Conservation (phyloP, 1,140 invertebrate genomes). For the Zaprionus ghesquierei region DNA sequence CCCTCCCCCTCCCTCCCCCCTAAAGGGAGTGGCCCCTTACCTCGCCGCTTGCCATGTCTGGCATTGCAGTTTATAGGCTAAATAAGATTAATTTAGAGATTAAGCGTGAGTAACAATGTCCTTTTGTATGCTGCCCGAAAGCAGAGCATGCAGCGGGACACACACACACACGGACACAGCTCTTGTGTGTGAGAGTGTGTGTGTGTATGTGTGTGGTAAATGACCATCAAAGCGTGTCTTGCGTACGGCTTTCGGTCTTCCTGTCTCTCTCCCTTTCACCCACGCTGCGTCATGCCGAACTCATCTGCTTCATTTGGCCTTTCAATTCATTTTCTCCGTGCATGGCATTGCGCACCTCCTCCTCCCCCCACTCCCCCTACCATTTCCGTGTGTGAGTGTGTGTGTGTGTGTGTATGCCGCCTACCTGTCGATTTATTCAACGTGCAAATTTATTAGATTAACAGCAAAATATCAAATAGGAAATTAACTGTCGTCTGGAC, state of each 20-base stretch:
- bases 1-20: not conserved
- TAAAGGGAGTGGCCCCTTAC: too few species aligned
- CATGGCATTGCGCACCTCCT: not conserved
- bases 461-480: slow-evolving; percentile 80
- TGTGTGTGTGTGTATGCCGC: not conserved
- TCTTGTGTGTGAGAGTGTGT: not conserved
- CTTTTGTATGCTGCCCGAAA: not conserved
- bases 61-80: slow-evolving; percentile 63
- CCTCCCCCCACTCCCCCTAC: not conserved
- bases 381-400: not conserved
- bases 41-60: not conserved
- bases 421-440: slow-evolving; percentile 46
- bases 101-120: slow-evolving; percentile 29
- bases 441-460: slow-evolving; percentile 78
- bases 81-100: slow-evolving; percentile 75
- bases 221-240: not conserved
- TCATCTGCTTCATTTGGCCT: slow-evolving; percentile 19
- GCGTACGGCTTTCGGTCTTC: not conserved
- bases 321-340: slow-evolving; percentile 38
- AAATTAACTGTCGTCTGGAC: slow-evolving; percentile 79
- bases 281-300: not conserved
- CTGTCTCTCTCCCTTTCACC: not conserved
- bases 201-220: not conserved
- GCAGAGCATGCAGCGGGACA: not conserved
- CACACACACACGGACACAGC: not conserved